A percentile compares a stretch with the other conserved stretches of the same genome.
phyloP scores from a whole-genome alignment of 2,797 vertebrate species.

The Mionectes olivaceus region DNA sequence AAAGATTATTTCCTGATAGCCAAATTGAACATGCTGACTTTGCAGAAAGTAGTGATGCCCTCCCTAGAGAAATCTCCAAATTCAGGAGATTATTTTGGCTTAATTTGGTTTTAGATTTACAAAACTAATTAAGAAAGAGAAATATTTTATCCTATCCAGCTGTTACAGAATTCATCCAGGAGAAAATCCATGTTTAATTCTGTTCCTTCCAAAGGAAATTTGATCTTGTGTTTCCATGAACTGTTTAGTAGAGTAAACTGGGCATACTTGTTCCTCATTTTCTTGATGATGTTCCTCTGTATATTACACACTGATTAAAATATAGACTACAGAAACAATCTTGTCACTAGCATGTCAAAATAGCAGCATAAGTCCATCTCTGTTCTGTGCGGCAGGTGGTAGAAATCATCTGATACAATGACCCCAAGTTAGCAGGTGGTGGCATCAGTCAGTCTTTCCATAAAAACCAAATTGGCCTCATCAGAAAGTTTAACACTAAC shows the following conservation, averaged over 20 bases:
- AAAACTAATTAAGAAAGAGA: neutral
- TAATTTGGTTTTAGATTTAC: neutral
- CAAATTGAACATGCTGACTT: neutral
- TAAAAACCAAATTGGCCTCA: neutral
- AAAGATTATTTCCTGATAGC: neutral
- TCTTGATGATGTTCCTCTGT: neutral
- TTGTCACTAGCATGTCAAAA: neutral
- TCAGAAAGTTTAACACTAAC: neutral
- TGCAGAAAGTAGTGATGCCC: neutral
- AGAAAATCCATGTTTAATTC: neutral
- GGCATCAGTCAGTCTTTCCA: conserved; percentile 36
- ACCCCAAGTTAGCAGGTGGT: conserved; percentile 31
- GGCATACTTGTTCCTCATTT: neutral
- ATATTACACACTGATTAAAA: neutral
- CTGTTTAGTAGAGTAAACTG: neutral
- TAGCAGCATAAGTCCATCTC: neutral
- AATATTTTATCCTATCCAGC: neutral
- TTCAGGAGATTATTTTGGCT: neutral
- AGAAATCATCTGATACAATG: conserved; percentile 9
- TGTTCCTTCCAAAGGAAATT: neutral
- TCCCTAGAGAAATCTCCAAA: neutral
- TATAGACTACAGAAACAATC: neutral
- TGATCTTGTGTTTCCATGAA: neutral
- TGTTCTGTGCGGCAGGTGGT: conserved; percentile 12
- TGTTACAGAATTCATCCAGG: neutral